Base-by-base conservation (phyloP, 2,797 vertebrate species). In the Gallirallus australis region DNA sequence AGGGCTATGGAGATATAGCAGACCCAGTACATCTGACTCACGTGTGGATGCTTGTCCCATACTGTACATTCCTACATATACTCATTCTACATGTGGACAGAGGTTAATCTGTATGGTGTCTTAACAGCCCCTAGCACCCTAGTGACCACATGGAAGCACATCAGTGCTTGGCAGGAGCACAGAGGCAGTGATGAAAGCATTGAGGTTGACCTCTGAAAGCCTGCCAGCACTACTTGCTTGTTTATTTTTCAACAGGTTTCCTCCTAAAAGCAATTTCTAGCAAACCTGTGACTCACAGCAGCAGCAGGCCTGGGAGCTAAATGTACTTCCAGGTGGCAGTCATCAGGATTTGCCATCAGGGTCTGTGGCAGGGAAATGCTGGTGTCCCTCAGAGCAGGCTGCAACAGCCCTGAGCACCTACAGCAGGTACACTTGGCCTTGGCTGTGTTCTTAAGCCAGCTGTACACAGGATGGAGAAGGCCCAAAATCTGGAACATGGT, bases 41-140 rank as follows among this genome's bases (percentile, higher is more conserved):
- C 0, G 1, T 9, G 2, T 2, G 5, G 52, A 9, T 27, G 35
- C 8, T 18, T 15, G 3, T 15, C 48, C 23, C 15, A 18, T 0
- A 16, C 30, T 5, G 15, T 20, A 31, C 9, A 5, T 31, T 35
- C 42, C n/a, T 48, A 16, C 47, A 17, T 12, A 33, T 7, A 12
- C 2, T 31, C 11, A 2, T 21, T 65, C 7, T 15, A 45, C 11
- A 12, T 1, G 27, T 6, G 16, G 7, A 66, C 16, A 33, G 23
- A 33, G 7, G 11, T 47, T 28, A 30, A 42, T 30, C 31, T 14
- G 11, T 14, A 5, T 21, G 1, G 33, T 11, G 2, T 25, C 54
- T 56, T 25, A 33, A 45, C 50, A 28, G 10, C 10, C n/a, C 15
- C 82, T 37, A 37, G 37, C 37, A 37, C 37, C 10, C 37, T 37